Conservation (phyloP, 23 tunicate genomes). For the Halocynthia roretzi region DNA sequence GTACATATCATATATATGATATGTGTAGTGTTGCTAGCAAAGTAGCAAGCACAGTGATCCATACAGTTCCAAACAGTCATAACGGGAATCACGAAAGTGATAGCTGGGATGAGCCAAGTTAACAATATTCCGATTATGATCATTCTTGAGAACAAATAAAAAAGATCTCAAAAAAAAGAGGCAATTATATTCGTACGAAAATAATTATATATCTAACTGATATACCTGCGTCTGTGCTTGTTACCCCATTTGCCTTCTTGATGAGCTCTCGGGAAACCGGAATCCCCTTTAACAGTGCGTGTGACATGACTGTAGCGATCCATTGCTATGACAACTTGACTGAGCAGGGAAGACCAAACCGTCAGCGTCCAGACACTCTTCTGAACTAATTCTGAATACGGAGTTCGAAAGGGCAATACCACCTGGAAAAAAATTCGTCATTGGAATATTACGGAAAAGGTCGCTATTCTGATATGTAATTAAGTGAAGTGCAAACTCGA, state of each 20-base stretch:
- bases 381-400: constrained; percentile 59
- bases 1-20: constrained; percentile 76
- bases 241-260: constrained; percentile 38
- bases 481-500: too few relatives aligned
- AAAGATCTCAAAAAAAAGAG: neutral
- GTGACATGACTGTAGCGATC: constrained; percentile 86
- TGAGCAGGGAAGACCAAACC: constrained; percentile 83
- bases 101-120: constrained; percentile 77
- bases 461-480: too few relatives aligned
- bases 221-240: constrained; percentile 39
- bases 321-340: constrained; percentile 80
- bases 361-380: constrained; percentile 74
- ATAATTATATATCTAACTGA: too few relatives aligned
- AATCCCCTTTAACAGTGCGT: constrained; percentile 31
- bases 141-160: constrained; percentile 25
- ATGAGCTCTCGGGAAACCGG: constrained; percentile 10
- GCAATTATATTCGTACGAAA: neutral
- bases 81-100: constrained; percentile 71
- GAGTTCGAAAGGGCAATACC: constrained; percentile 56
- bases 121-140: constrained; percentile 50
- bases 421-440: constrained; percentile 15
- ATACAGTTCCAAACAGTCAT: constrained; percentile 67
- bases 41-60: constrained; percentile 36
- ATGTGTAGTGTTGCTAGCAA: constrained; percentile 33
- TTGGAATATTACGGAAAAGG: too few relatives aligned